phyloP scores from a whole-genome alignment of 2,113 vertebrate genomes.

The Salminus brasiliensis region DNA sequence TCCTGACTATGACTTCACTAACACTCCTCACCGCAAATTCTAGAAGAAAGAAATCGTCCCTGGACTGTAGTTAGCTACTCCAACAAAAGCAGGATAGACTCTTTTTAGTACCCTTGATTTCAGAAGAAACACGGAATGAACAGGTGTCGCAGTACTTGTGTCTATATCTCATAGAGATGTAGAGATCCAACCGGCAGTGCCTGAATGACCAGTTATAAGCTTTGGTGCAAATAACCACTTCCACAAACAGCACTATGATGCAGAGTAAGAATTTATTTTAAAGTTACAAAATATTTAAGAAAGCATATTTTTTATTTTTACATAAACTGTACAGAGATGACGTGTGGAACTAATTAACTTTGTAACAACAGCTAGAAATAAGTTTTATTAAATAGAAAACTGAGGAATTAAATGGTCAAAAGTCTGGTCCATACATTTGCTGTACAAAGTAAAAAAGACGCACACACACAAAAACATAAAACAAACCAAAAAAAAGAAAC shows the following conservation, averaged over 20 bases:
- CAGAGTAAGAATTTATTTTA: slow-evolving; percentile 66
- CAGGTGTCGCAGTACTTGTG: no score
- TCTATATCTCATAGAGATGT: no score
- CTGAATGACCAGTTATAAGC: not conserved
- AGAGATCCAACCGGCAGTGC: no score
- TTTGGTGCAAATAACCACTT: slow-evolving; percentile 2
- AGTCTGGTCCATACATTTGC: slow-evolving; percentile 82
- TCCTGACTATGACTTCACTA: no score
- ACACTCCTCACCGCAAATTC: no score
- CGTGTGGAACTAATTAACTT: slow-evolving; percentile 97
- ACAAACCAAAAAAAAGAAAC: slow-evolving; percentile 79
- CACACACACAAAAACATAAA: slow-evolving; percentile 84
- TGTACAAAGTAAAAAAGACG: slow-evolving; percentile 88
- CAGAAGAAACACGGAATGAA: no score
- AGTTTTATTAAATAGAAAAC: slow-evolving; percentile 98
- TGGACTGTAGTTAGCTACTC: no score
- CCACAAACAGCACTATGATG: slow-evolving; percentile 29
- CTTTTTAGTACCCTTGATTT: no score
- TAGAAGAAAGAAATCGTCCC: no score
- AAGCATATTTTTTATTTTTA: slow-evolving; percentile 83
- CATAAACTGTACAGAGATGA: slow-evolving; percentile 97
- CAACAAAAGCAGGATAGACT: no score
- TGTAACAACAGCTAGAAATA: slow-evolving; percentile 93
- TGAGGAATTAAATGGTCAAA: slow-evolving; percentile 80
- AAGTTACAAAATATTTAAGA: slow-evolving; percentile 78